These are phyloP conservation scores for Drosophila quinaria DNA, from an alignment of 2,888 invertebrate species.

Conservation along the genomic window DNA sequence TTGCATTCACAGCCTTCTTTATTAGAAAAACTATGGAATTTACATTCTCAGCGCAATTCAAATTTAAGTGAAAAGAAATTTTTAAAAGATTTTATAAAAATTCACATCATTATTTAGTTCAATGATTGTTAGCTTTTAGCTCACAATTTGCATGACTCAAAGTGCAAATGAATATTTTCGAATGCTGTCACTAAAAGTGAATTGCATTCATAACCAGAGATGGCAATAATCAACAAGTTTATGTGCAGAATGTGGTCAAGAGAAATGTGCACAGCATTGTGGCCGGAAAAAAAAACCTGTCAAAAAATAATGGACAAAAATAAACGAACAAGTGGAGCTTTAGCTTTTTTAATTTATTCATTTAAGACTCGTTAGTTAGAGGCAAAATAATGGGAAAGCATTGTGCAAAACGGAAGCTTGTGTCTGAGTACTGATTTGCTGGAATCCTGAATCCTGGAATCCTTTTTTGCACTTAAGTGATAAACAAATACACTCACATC, in stretches of 20 bases:
- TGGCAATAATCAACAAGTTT: slow-evolving; percentile 31
- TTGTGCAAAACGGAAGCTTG: slow-evolving; percentile 51
- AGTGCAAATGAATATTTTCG: background rate
- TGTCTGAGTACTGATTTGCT: slow-evolving; percentile 55
- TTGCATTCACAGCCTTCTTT: background rate
- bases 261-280: slow-evolving; percentile 23
- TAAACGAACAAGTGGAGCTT: slow-evolving; percentile 19
- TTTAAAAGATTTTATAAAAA: background rate
- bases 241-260: background rate
- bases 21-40: background rate
- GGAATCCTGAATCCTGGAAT: slow-evolving; percentile 43
- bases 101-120: background rate
- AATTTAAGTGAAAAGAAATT: background rate
- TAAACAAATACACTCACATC: slow-evolving; percentile 78
- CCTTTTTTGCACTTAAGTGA: slow-evolving; percentile 80
- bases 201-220: slow-evolving; percentile 13
- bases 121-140: background rate
- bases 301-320: slow-evolving; percentile 30
- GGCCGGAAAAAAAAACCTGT: slow-evolving; percentile 15
- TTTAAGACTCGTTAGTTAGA: slow-evolving; percentile 74
- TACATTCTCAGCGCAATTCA: background rate
- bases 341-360: slow-evolving; percentile 73
- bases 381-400: slow-evolving; percentile 42
- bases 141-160: background rate
- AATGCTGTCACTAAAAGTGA: slow-evolving; percentile 5